These are phyloP conservation scores for Plebejus anna DNA, from an alignment of 2,888 invertebrate species.

Conservation along the genomic window DNA sequence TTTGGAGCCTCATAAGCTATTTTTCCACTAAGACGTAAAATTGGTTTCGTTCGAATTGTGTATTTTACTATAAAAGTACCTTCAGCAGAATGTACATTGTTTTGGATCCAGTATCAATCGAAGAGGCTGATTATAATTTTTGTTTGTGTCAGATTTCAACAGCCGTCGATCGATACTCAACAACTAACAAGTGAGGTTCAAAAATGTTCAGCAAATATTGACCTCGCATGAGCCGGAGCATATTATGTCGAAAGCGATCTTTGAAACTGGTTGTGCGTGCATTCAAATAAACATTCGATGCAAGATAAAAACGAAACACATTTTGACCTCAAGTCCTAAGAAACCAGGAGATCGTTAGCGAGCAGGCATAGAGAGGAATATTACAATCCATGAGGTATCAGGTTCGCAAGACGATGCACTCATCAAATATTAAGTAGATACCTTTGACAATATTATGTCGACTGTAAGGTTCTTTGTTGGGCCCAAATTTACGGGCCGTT, in stretches of 20 bases:
- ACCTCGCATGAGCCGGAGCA: conserved; percentile 60
- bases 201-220: conserved; percentile 71
- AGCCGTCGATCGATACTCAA: conserved; percentile 18
- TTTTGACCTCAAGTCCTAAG: conserved; percentile 72
- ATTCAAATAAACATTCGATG: conserved; percentile 75
- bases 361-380: neutral
- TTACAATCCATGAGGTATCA: neutral
- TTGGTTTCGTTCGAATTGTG: neutral
- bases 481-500: conserved; percentile 48
- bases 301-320: conserved; percentile 66
- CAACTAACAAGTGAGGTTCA: conserved; percentile 32
- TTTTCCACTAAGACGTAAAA: neutral
- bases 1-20: neutral
- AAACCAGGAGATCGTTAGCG: conserved; percentile 41
- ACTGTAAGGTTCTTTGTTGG: conserved; percentile 52
- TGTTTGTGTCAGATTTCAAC: neutral
- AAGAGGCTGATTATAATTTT: conserved; percentile 7
- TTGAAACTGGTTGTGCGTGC: conserved; percentile 66
- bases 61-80: neutral
- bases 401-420: conserved; percentile 37
- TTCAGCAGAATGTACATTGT: neutral
- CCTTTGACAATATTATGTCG: conserved; percentile 15
- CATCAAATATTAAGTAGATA: conserved; percentile 21
- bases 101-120: neutral
- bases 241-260: conserved; percentile 72